Percentiles rank a stretch among this genome's conserved stretches.
Conservation (phyloP, 2,797 vertebrate genomes). For the Acipenser ruthenus region DNA sequence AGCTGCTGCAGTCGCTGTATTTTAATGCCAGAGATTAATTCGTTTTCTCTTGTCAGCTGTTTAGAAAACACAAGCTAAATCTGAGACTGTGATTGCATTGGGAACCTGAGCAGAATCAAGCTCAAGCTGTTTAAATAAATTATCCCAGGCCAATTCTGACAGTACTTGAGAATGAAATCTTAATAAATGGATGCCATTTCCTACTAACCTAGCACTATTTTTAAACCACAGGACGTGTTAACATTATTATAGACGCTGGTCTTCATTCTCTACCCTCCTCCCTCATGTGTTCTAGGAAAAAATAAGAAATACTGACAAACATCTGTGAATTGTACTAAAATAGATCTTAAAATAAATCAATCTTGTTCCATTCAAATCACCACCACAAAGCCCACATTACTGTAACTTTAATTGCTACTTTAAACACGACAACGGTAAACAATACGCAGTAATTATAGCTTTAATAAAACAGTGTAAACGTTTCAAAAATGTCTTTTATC, state of each 20-base stretch:
- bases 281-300: too few relatives aligned
- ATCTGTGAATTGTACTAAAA: too few relatives aligned
- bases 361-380: too few relatives aligned
- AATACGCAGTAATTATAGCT: conserved; percentile 15
- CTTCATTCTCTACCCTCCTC: too few relatives aligned
- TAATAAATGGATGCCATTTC: conserved; percentile 29
- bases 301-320: too few relatives aligned
- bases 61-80: conserved; percentile 54
- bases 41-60: conserved; percentile 43
- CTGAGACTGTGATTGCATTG: conserved; percentile 17
- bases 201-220: conserved; percentile 36
- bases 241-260: too few relatives aligned
- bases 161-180: conserved; percentile 35
- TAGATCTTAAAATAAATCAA: too few relatives aligned
- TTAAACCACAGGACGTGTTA: not conserved
- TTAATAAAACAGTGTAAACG: conserved; percentile 13
- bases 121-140: conserved; percentile 33
- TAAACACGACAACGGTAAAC: conserved; percentile 5
- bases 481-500: conserved; percentile 20
- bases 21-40: conserved; percentile 48
- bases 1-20: conserved; percentile 33
- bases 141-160: conserved; percentile 33
- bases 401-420: conserved; percentile 1
- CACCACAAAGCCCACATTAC: too few relatives aligned
- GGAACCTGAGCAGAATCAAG: conserved; percentile 37